These are phyloP conservation scores for Pachypsylla venusta DNA, from an alignment of 1,140 invertebrate species.

Conservation along the genomic window DNA sequence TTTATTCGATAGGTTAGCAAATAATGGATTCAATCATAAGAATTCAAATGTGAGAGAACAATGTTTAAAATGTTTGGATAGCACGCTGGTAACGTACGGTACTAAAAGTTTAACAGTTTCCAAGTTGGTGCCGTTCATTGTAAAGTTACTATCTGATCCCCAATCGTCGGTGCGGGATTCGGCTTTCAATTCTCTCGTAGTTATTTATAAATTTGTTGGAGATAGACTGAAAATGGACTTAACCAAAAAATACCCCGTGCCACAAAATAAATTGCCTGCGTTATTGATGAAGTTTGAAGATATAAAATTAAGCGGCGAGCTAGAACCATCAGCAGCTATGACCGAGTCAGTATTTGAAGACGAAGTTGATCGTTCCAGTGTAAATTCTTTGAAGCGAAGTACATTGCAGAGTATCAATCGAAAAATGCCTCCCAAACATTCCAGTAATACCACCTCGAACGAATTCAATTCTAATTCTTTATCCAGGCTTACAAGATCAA, in stretches of 20 bases:
- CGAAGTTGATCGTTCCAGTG: slow-evolving; percentile 10
- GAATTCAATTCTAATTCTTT: background rate
- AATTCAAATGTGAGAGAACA: slow-evolving; percentile 37
- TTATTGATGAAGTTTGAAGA: slow-evolving; percentile 78
- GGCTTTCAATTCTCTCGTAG: slow-evolving; percentile 67
- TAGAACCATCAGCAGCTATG: slow-evolving; percentile 53
- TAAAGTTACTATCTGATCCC: slow-evolving; percentile 78
- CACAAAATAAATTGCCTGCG: slow-evolving; percentile 57
- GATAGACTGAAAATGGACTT: slow-evolving; percentile 73
- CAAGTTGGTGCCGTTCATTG: slow-evolving; percentile 64
- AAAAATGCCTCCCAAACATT: background rate
- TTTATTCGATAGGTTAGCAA: slow-evolving; percentile 58
- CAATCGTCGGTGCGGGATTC: slow-evolving; percentile 72
- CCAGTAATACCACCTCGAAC: background rate
- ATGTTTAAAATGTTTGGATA: background rate
- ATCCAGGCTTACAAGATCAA: background rate
- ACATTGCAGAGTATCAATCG: background rate
- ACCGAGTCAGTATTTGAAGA: slow-evolving; percentile 15
- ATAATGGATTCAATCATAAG: slow-evolving; percentile 60
- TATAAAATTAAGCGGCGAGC: slow-evolving; percentile 55
- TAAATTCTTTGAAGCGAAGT: background rate
- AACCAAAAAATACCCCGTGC: slow-evolving; percentile 61
- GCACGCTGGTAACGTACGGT: slow-evolving; percentile 47
- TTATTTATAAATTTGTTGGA: slow-evolving; percentile 86
- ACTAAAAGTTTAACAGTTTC: slow-evolving; percentile 62